These are phyloP conservation scores for Conomelus anceps DNA, from an alignment of 2,888 invertebrate species.

Conservation along the genomic window DNA sequence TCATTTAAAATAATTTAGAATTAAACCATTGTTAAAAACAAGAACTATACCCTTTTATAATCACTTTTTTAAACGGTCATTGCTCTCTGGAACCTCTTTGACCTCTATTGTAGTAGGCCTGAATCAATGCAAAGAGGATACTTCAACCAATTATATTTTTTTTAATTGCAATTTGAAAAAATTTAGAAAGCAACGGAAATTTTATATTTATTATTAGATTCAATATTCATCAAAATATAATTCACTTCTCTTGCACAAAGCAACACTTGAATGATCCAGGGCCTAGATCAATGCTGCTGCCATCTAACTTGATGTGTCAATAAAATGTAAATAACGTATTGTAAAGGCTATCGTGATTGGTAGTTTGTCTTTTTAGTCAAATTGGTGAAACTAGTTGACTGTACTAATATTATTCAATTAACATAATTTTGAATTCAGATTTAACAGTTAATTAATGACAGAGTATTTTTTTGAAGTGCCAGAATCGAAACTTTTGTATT, in stretches of 20 bases:
- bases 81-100: no score
- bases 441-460: background rate
- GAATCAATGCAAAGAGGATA: no score
- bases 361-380: background rate
- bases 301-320: slow-evolving; percentile 21
- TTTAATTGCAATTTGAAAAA: no score
- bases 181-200: background rate
- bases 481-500: background rate
- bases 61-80: no score
- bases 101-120: no score
- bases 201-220: background rate
- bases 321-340: slow-evolving; percentile 18
- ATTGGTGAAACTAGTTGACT: background rate
- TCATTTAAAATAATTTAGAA: no score
- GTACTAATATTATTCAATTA: background rate
- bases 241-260: background rate
- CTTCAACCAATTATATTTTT: no score
- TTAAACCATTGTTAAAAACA: no score
- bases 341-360: slow-evolving; percentile 8
- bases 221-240: background rate
- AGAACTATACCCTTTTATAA: no score
- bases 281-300: slow-evolving; percentile 20
- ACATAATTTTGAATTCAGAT: background rate
- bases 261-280: background rate
- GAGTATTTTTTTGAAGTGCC: background rate